phyloP scores from a whole-genome alignment of 2,113 vertebrate species.

The Clarias gariepinus region DNA sequence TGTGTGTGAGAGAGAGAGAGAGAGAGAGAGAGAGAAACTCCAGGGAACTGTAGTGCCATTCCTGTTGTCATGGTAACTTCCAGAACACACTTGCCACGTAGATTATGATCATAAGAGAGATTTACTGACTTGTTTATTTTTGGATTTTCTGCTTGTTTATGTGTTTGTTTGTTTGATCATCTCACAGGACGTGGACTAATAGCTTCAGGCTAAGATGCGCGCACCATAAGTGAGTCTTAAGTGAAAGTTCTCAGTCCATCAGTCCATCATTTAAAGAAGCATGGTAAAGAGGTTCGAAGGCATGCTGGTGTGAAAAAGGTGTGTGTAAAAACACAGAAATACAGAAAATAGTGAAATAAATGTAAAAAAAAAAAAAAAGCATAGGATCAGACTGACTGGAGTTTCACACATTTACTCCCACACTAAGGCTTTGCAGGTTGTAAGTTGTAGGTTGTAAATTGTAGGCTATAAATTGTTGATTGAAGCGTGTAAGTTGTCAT shows the following conservation, averaged over 20 bases:
- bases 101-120: conserved; percentile 21
- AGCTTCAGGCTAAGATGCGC: background rate
- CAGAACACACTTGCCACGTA: background rate
- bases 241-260: background rate
- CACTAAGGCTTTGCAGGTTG: background rate
- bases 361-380: background rate
- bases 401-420: conserved; percentile 8
- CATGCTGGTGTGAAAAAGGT: background rate
- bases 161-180: conserved; percentile 3
- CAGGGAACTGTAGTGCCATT: conserved; percentile 38
- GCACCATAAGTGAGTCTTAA: background rate
- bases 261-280: background rate
- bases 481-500: background rate
- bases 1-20: background rate
- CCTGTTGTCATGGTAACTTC: conserved; percentile 40
- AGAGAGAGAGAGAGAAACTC: conserved; percentile 13
- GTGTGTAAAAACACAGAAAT: background rate
- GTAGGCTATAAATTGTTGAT: background rate
- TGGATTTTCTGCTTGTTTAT: conserved; percentile 14
- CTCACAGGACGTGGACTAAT: background rate
- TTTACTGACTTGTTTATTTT: conserved; percentile 40
- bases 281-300: background rate
- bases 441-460: background rate
- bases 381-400: background rate
- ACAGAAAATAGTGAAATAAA: background rate